Base-by-base conservation (phyloP, 2,888 invertebrate species). In the Sinelater perroti region DNA sequence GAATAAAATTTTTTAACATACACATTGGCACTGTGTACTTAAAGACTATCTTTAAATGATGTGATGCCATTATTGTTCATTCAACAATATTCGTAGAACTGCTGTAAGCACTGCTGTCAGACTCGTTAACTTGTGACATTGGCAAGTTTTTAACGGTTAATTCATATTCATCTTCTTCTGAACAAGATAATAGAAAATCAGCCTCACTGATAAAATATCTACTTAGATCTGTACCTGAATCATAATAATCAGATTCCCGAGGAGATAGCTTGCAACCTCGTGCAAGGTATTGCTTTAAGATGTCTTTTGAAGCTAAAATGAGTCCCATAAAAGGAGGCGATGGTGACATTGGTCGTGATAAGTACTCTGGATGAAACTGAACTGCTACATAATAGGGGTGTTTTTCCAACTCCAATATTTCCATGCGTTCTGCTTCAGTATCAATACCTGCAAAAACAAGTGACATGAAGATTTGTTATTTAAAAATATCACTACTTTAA, bases 331-430 rank as follows among this genome's bases (percentile, higher is more conserved):
- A 99, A 4, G 96, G 96, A 2, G 98, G 95, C 14, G 97, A 97
- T 0, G 97, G 96, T 46, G 87, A 88, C 63, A 96, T 78, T 0
- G 97, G 97, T 1, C 97, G 83, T 0, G 95, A 95, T 59, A 96
- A 81, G 76, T 98, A 99, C 78, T 99, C 99, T 0, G 99, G 99
- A 79, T 99, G 99, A 80, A 91, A 99, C 79, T 99, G 99, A 1
- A 96, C 96, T 0, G 92, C 92, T 3, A 97, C 91, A 75, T 91
- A 99, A 78, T 91, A 99, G 0, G 91, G 92, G 80, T 99, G 98
- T 46, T 82, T 85, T 49, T 88, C 86, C 10, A 98, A 80, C 72
- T 94, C 90, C 40, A 95, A 85, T 21, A 98, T 90, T 80, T 99
- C 98, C 97, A 99, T 98, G 18, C 98, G 85, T 53, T 88, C 84